Evolutionary conservation across 2,888 invertebrate species (phyloP), one percentile per base, ranked within the genome.

Genomic region (Ophioninae sp.): DNA sequence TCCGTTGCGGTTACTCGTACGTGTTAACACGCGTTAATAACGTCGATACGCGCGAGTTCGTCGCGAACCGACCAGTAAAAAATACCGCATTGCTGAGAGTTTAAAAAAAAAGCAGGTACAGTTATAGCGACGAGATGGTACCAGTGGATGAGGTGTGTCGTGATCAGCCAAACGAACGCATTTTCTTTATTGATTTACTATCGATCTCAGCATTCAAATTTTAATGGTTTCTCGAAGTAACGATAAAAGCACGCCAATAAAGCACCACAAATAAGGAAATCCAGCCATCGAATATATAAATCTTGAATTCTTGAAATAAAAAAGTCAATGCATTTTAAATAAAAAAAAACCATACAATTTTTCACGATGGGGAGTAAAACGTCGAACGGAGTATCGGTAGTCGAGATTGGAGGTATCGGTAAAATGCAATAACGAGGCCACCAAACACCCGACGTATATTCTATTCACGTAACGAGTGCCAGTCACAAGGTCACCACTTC

Each of bases 401-500:
- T 10, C 39, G 21, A 59, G 10, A 41, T 17, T 23, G 62, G n/a
- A 30, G 39, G 41, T 21, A 73, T 65, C 57, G 20, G 56, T 30
- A 44, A 67, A 44, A 13, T 59, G 73, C 59, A 79, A 65, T 79
- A 73, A 72, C 67, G 73, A 79, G 72, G 59, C 30, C 65, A 50
- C 65, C 65, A 73, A 67, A 44, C 23, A 13, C n/a, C 30, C 56
- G 39, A 20, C 44, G 37, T 44, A 56, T 68, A 41, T 61, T 68
- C 68, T 17, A 7, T 50, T 17, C 57, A 57, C 37, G 56, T 56
- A 57, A 39, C 39, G 39, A 61, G 30, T 21, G 20, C 23, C 62
- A 23, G 17, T 62, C 39, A n/a, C 77, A 74, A 80, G 73, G 80
- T 73, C 76, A 77, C 73, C 76, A 76, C 61, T 44, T 77, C 73